These are phyloP conservation scores for Lepidotrigona ventralis DNA, from an alignment of 1,140 invertebrate genomes.

Conservation along the genomic window DNA sequence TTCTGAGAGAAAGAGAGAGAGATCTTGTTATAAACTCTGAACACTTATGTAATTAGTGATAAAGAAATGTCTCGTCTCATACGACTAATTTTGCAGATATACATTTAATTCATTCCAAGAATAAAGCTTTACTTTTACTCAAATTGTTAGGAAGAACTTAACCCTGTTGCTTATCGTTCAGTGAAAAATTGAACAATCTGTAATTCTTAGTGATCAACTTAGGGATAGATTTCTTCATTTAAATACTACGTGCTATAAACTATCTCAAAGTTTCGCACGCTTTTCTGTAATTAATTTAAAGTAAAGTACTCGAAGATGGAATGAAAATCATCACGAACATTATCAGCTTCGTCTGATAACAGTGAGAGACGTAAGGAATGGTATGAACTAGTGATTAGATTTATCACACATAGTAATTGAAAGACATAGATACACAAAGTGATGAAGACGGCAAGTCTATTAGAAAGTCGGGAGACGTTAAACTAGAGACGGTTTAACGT, in stretches of 20 bases:
- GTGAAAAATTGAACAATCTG: too few species aligned
- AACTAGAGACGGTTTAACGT: not conserved
- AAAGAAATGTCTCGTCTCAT: not conserved
- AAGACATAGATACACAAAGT: not conserved
- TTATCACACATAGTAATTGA: not conserved
- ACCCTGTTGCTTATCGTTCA: too few species aligned
- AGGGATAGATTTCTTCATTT: too few species aligned
- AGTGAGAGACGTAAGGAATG: not conserved
- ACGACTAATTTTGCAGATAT: not conserved
- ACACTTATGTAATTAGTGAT: not conserved
- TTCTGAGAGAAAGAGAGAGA: not conserved
- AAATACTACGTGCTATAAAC: too few species aligned
- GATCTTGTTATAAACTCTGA: not conserved
- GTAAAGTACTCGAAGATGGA: not conserved
- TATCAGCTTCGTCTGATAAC: not conserved
- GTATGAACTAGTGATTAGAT: not conserved
- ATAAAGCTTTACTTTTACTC: not conserved
- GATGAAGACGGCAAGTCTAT: conserved; percentile 3
- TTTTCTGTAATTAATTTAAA: not conserved
- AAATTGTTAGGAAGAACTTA: too few species aligned
- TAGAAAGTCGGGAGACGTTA: not conserved
- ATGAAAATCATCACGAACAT: not conserved
- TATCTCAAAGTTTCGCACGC: not conserved
- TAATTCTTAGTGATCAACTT: too few species aligned
- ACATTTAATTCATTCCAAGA: not conserved